These are phyloP conservation scores for Eupithecia vulgata DNA, from an alignment of 2,888 invertebrate species.

Conservation along the genomic window DNA sequence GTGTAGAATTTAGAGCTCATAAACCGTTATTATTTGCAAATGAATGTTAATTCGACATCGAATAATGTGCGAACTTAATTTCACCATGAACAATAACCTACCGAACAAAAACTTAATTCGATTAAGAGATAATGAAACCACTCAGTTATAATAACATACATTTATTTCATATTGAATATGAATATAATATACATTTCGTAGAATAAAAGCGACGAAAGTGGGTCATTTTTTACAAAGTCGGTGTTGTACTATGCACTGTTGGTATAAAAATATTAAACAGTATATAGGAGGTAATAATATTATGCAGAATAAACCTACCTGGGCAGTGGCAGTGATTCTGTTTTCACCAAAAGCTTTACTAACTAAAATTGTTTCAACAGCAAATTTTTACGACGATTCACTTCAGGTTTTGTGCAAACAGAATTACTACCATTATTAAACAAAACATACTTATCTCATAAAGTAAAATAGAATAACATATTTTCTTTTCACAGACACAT, in stretches of 20 bases:
- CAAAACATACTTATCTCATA: slow-evolving; percentile 18
- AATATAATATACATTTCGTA: slow-evolving; percentile 62
- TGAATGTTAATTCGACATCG: slow-evolving; percentile 73
- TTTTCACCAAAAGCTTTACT: too few species aligned
- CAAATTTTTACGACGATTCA: too few species aligned
- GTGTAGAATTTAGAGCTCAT: background rate
- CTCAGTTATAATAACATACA: slow-evolving; percentile 65
- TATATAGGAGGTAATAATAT: slow-evolving; percentile 33
- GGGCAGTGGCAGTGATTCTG: background rate
- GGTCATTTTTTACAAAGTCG: slow-evolving; percentile 56
- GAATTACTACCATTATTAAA: slow-evolving; percentile 8
- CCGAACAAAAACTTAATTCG: slow-evolving; percentile 61
- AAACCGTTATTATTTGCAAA: slow-evolving; percentile 66
- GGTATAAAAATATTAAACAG: slow-evolving; percentile 59
- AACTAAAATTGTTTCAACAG: too few species aligned
- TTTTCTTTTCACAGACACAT: slow-evolving; percentile 11
- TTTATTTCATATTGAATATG: slow-evolving; percentile 69
- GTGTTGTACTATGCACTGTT: slow-evolving; percentile 50
- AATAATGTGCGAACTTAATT: slow-evolving; percentile 71
- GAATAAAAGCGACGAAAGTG: slow-evolving; percentile 64
- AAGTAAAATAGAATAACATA: slow-evolving; percentile 14
- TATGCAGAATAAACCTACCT: slow-evolving; percentile 41
- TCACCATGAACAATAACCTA: slow-evolving; percentile 60
- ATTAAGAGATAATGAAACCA: slow-evolving; percentile 53
- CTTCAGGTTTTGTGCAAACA: too few species aligned